Conservation (phyloP, 1,140 invertebrate genomes). For the Mycetomoellerius zeteki region DNA sequence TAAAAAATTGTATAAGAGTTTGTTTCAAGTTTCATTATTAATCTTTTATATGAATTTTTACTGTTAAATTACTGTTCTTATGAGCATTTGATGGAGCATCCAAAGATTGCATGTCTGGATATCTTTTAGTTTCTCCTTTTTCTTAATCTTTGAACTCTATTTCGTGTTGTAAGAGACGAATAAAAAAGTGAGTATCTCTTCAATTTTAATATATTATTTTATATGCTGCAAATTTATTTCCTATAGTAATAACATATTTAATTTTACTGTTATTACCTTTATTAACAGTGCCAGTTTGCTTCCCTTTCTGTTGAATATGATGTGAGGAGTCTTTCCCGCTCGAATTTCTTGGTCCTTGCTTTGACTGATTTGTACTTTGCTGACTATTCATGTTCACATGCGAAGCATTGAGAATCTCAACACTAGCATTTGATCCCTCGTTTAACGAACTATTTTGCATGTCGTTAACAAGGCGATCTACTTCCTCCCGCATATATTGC, state of each 20-base stretch:
- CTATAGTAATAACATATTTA: too few relatives aligned
- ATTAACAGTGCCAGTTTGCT: not conserved
- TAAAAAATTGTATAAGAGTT: not conserved
- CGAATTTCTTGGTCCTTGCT: not conserved
- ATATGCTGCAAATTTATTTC: too few relatives aligned
- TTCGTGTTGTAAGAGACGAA: too few relatives aligned
- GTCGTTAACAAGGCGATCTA: conserved; percentile 23
- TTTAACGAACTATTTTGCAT: conserved; percentile 57
- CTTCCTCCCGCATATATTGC: conserved; percentile 23
- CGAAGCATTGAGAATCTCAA: not conserved
- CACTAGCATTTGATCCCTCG: not conserved
- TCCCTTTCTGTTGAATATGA: conserved; percentile 28
- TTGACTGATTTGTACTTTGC: conserved; percentile 33
- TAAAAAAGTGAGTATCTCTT: too few relatives aligned
- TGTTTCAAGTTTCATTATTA: not conserved
- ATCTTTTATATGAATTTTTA: not conserved
- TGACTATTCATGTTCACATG: conserved; percentile 3
- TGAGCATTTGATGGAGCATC: not conserved
- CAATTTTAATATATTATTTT: too few relatives aligned
- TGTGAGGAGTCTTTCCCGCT: conserved; percentile 37
- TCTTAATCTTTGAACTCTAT: too few relatives aligned
- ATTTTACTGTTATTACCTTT: too few relatives aligned
- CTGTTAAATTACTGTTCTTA: conserved; percentile 8
- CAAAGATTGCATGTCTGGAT: conserved; percentile 1
- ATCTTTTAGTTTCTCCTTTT: too few relatives aligned